Evolutionary conservation across 1,140 invertebrate genomes (phyloP).

Genomic region (Plectrocnemia conspersa): DNA sequence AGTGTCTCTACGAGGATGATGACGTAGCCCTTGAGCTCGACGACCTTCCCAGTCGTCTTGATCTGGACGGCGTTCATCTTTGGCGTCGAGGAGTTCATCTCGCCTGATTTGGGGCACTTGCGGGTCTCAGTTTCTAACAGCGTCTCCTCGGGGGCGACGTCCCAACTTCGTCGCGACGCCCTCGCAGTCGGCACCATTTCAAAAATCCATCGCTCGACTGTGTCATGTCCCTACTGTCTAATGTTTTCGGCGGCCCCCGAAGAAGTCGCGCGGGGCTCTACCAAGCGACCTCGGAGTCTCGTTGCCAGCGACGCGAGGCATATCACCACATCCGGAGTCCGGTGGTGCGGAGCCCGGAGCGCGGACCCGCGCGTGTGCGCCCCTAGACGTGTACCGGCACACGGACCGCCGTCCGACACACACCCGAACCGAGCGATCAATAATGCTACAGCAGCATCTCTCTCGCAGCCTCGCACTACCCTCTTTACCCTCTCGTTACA

Average conservation of each 20-base stretch:
- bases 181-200: neutral
- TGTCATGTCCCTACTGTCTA: slow-evolving; percentile 17
- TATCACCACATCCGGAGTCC: no score
- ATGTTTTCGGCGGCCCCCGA: slow-evolving; percentile 9
- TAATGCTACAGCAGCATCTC: slow-evolving; percentile 54
- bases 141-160: neutral
- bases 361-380: slow-evolving; percentile 46
- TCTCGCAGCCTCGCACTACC: slow-evolving; percentile 26
- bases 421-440: slow-evolving; percentile 53
- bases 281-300: neutral
- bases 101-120: neutral
- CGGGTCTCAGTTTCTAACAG: slow-evolving; percentile 2
- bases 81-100: neutral
- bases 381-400: slow-evolving; percentile 44
- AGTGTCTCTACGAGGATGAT: slow-evolving; percentile 91
- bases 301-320: neutral
- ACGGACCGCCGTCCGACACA: slow-evolving; percentile 47
- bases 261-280: slow-evolving; percentile 20
- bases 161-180: no score
- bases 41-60: slow-evolving; percentile 53
- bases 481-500: neutral
- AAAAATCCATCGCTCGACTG: slow-evolving; percentile 26
- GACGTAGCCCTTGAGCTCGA: slow-evolving; percentile 93
- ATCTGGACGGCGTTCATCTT: slow-evolving; percentile 52
- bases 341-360: no score